Evolutionary conservation across 2,888 invertebrate genomes (phyloP), one percentile per base, ranked within the genome.

Genomic region (Cremastobaeus sp.): DNA sequence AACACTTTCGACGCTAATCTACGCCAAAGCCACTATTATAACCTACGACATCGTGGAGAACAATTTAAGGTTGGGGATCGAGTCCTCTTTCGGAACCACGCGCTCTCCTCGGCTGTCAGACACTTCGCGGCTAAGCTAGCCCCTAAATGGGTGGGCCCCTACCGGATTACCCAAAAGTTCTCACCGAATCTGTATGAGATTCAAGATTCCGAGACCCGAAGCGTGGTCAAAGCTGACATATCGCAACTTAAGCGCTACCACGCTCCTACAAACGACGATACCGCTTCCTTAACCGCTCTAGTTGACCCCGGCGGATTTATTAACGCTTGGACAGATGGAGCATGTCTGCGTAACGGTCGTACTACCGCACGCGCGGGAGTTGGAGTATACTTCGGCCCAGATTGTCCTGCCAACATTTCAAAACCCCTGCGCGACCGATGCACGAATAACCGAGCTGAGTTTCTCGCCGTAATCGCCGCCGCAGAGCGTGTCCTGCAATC

Each of bases 371-470:
- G 6, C 6, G 48, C 48, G n/a, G 48, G 34, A 3, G 34, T 48
- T 2, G 48, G 48, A 1, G 48, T 34, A 0, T 48, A 48, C 17
- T 34, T 48, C n/a, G 48, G 48, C n/a, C 48, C 48, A 0, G 48
- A 48, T 20, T 34, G 34, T 34, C 17, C 34, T 0, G 34, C 1
- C 9, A 48, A 34, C n/a, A 32, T 48, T 9, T 48, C 48, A 0
- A 15, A n/a, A 1, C 34, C 18, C 1, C 2, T 48, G 0, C 11
- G 35, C 0, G 2, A 8, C 6, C 35, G 35, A 3, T 34, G 50
- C 11, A 52, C 50, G 4, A 35, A 52, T 14, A 52, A 52, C n/a
- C 50, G 50, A 0, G 50, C 50, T 12, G 50, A 52, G 14, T 2
- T 35, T 0, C 11, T 35, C 1, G 48, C 48, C 0, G 48, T 48